Base-by-base conservation (phyloP, 1,140 invertebrate genomes). In the Melitaea cinxia region DNA sequence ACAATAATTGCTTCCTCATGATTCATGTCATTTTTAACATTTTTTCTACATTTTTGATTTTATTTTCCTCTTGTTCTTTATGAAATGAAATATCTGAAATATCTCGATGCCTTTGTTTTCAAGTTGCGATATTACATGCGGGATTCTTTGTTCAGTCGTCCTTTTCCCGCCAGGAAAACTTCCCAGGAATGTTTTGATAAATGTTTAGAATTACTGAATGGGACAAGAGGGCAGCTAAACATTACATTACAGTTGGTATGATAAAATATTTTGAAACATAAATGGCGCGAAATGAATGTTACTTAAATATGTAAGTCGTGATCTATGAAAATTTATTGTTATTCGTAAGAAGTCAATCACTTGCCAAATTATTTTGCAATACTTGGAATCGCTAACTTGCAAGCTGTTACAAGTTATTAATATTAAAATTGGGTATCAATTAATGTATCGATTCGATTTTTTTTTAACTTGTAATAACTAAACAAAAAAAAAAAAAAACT, bases 141-240 rank as follows among this genome's bases (percentile, higher is more conserved):
- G 35, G 14, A 55, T 56, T 39, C 19, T 24, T 57, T 45, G 37
- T 45, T 17, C 54, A 7, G n/a, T 23, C 19, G 15, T 57, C 54
- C 54, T 23, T 42, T 37, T 57, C 37, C 54, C 14, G 12, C 37
- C 15, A 28, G 54, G 17, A 30, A 62, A 55, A 30, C 52, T 54
- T 62, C 23, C 12, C 17, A 2, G 50, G 60, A 62, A 47, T 55
- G 42, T 37, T 53, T 54, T 62, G 37, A 62, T 45, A 26, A 54
- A 62, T 62, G 59, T 17, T 54, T 62, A n/a, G n/a, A n/a, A 62
- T 62, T 62, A 33, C 23, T 24, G 42, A 7, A 45, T 45, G 35
- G 23, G 26, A 62, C 24, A 33, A 52, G n/a, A n/a, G n/a, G 21
- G 14, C 52, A 33, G n/a, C 28, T 30, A 39, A 52, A 62, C 19